phyloP scores from a whole-genome alignment of 2,113 vertebrate genomes.

The Thomomys bottae region DNA sequence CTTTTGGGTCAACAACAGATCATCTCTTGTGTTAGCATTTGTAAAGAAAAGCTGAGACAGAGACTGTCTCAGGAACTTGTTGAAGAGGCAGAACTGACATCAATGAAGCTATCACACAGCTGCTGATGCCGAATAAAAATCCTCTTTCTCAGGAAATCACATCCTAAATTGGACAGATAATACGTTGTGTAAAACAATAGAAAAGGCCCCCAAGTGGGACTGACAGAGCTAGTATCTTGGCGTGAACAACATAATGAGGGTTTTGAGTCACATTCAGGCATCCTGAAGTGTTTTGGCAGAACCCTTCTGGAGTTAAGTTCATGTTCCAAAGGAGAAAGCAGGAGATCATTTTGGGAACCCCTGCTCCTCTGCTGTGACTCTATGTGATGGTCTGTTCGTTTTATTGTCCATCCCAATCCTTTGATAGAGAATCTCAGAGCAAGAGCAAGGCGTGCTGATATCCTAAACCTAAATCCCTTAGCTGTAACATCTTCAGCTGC shows the following conservation, averaged over 20 bases:
- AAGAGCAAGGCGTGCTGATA: neutral
- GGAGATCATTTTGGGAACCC: neutral
- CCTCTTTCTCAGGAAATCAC: conserved; percentile 40
- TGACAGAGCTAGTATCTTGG: neutral
- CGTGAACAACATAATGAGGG: neutral
- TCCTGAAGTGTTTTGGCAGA: neutral
- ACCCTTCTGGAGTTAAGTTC: neutral
- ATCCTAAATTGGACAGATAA: conserved; percentile 49
- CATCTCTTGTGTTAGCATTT: too few species aligned
- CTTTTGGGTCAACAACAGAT: neutral
- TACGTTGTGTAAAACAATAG: neutral
- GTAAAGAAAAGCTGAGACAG: neutral
- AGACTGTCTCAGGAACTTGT: conserved; percentile 2
- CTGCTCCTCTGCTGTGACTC: neutral
- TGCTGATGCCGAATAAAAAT: conserved; percentile 9
- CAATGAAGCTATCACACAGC: neutral
- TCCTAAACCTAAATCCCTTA: neutral
- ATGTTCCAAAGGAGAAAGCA: neutral
- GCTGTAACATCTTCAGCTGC: neutral
- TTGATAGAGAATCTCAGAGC: neutral
- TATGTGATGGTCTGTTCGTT: conserved; percentile 3
- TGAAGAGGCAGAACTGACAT: neutral
- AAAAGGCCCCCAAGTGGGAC: neutral
- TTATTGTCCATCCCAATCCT: conserved; percentile 1
- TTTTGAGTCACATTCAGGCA: neutral